Base-by-base conservation (phyloP, 2,797 vertebrate species). In the Megaceryle alcyon region DNA sequence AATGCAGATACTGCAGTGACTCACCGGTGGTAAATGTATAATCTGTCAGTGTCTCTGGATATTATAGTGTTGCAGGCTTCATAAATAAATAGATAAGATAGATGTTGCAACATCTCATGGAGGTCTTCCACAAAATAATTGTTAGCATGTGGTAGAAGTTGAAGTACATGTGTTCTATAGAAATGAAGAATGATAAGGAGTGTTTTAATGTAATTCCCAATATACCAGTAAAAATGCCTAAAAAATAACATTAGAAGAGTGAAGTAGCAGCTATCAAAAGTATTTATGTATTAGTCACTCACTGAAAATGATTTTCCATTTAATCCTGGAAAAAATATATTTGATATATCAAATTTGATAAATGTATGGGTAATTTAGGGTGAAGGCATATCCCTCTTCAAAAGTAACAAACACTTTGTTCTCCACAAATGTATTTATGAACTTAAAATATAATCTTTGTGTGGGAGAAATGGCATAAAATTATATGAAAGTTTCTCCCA, bases 261-360 rank as follows among this genome's bases (percentile, higher is more conserved):
- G 49, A 65, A 81, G 25, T 22, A 89, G 59, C 63, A 84, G 35
- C 63, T 82, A 44, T 90, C 51, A n/a, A 56, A 93, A 63, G 68
- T 78, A 51, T 43, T 88, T 83, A 17, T 83, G 31, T 66, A 26
- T 94, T 84, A 66, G 66, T 86, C 35, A 37, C 8, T 92, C 41
- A 15, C 18, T 73, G 48, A 44, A 92, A 93, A 80, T 80, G 31
- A 6, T 73, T 93, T 94, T 82, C 41, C 26, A 48, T 75, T 82
- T 93, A 85, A 85, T 89, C 12, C 33, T 91, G 37, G 64, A 35
- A 92, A 88, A 94, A 92, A 54, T 9, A 87, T 51, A 63, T 60
- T n/a, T 6, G 26, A 53, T 83, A 25, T 29, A 54, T 88, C 31
- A 51, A 57, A 68, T 80, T 46, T 82, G 60, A 43, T 91, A 87